Evolutionary conservation across 2,797 vertebrate species (phyloP), one percentile per base, ranked within the genome.

Genomic region (Sebastes taczanowskii): DNA sequence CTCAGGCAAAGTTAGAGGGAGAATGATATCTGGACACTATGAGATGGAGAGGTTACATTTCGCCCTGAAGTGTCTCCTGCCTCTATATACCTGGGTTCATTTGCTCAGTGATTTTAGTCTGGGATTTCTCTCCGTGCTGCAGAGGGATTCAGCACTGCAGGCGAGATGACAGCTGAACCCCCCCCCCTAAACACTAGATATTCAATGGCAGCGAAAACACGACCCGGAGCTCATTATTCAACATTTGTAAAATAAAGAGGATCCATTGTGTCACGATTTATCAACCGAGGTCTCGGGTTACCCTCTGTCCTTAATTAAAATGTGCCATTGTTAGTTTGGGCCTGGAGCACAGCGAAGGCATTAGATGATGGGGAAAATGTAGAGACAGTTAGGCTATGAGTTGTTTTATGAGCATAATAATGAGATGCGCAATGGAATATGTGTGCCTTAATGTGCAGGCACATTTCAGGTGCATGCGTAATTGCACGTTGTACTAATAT

Each of bases 201-300:
- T 70, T 70, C 38, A 69, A n/a, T 35, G 56, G 68, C 66, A 62
- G 68, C 32, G 10, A 69, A 83, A 85, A 72, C 59, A 60, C 60
- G 56, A 88, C 81, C 79, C 63, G 29, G 35, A 76, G 67, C 87
- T 88, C 69, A 85, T 90, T 85, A 92, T 49, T 85, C 46, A 77
- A 62, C 72, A 71, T 80, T 86, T 88, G 61, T 72, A 60, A 75
- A 80, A 69, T 71, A 68, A 83, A 82, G 61, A 80, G 16, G 53
- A 70, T 66, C 46, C 42, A 32, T 16, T 10, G 65, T 81, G 83
- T 84, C 67, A 67, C 10, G 22, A 63, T 77, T 81, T 52, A 74
- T 78, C 46, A 77, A 35, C 58, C 42, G 23, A 35, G 70, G 55
- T 49, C 56, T 9, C 0, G 6, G 23, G 59, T 69, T 65, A 73